Evolutionary conservation across 1,140 invertebrate species (phyloP), one percentile per base, ranked within the genome.

Genomic region (Drosophila baimaii): DNA sequence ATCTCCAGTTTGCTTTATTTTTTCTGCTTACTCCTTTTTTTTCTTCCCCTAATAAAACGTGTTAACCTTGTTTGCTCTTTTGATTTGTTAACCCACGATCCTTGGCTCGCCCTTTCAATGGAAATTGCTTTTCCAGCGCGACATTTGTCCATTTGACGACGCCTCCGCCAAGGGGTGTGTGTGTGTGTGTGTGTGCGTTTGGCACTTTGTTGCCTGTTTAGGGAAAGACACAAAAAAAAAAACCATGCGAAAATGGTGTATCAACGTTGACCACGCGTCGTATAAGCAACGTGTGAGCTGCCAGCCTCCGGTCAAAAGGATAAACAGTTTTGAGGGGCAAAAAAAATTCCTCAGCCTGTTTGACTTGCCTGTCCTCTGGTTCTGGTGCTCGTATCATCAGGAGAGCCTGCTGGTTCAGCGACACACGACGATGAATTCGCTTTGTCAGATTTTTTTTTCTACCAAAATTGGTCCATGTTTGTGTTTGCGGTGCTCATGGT

Each of bases 31-130:
- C 13, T 2, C 17, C 13, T 15, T 15, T 10, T n/a, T 9, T 52
- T 33, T 31, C 31, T 12, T 9, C 1, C 19, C 31, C 19, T 13
- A 29, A 35, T 27, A 29, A 52, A 52, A 15, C 31, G 51, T 35
- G 51, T 52, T 52, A 52, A 52, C 51, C 51, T 52, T 52, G 51
- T 52, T 52, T 52, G 51, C 51, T 52, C 51, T 52, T 52, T 35
- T 52, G 51, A 52, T 52, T 52, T 52, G 51, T 35, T n/a, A 35
- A 52, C 51, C 51, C 51, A 52, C 51, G 51, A 52, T 52, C 29
- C 31, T 52, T 33, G 51, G 29, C 51, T 31, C 29, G 29, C 0
- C 29, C 51, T 23, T 52, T 52, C 51, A 35, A 35, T 33, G 51
- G 51, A 52, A 52, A 52, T 52, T 52, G 51, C 51, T 52, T 52